phyloP scores from a whole-genome alignment of 2,888 invertebrate species.

The Drosophila recens region DNA sequence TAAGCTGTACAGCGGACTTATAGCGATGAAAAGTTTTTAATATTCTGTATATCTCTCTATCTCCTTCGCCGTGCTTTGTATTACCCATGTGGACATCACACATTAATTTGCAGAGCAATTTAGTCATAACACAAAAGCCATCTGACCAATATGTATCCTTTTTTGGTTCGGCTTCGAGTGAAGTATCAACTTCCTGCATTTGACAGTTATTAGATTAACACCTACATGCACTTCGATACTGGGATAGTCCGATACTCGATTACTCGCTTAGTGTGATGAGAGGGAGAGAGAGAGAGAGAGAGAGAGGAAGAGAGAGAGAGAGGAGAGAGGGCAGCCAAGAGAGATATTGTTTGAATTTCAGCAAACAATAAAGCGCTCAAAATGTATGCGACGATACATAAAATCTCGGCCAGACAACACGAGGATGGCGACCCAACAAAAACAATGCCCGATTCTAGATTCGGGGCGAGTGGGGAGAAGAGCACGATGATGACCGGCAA shows the following conservation, averaged over 20 bases:
- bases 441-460: constrained; percentile 15
- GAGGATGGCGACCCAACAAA: constrained; percentile 51
- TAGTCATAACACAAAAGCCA: constrained; percentile 40
- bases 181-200: constrained; percentile 66
- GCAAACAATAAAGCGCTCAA: constrained; percentile 79
- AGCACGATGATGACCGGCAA: constrained; percentile 34
- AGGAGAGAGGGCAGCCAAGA: not conserved
- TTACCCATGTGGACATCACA: constrained; percentile 14
- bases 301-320: no score
- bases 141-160: constrained; percentile 37
- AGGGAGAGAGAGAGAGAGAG: not conserved
- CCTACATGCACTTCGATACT: constrained; percentile 51
- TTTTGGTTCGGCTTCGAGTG: constrained; percentile 14
- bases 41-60: not conserved
- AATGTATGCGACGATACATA: constrained; percentile 71
- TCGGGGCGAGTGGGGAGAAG: not conserved
- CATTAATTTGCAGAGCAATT: constrained; percentile 58
- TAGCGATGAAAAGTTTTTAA: not conserved
- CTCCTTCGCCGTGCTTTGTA: not conserved
- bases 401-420: constrained; percentile 72
- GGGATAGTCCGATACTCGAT: constrained; percentile 57
- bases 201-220: constrained; percentile 82
- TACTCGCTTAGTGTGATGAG: constrained; percentile 35
- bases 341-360: constrained; percentile 65
- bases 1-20: not conserved